Base-by-base conservation (phyloP, 2,113 vertebrate species). In the Grus americana region DNA sequence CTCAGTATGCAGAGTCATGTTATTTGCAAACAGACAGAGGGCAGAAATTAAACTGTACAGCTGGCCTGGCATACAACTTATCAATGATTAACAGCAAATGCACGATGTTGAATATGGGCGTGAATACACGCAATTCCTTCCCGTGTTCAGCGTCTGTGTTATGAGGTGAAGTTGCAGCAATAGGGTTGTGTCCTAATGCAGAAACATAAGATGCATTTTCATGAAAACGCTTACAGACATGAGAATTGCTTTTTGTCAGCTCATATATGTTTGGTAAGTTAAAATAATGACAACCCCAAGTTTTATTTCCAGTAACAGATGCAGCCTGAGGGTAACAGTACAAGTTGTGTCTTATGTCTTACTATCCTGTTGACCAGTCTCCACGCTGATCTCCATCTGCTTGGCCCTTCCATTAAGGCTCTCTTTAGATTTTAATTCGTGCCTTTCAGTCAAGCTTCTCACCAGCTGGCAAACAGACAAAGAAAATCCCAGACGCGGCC, bases 231-330 rank as follows among this genome's bases (percentile, higher is more conserved):
- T 85, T 11, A 54, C 46, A 92, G 84, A 92, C 55, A 79, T 0
- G 0, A 85, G 54, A 79, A 73, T 17, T 32, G 66, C 32, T 76
- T 79, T 88, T 63, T 82, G 36, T 68, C 65, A 76, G 66, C 65
- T 87, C 66, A 29, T 34, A 66, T 36, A 40, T 44, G 57, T 79
- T 44, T 79, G 74, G 26, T 57, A 88, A 87, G 46, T 93, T 93
- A 93, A 80, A 91, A 71, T 55, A 79, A 89, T 5, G 66, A 90
- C 57, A 90, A 88, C 46, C 34, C 16, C 73, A 30, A 68, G 73
- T 87, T 89, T 86, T 83, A 92, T 59, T 95, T 90, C 54, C 80
- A 93, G n/a, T 65, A 81, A 81, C 68, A 95, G 88, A 78, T 65
- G 86, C 83, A 91, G 78, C 92, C 76, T 57, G 49, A 82, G 54